These are phyloP conservation scores for Drosophila melanogaster DNA, from an alignment of 1,140 invertebrate species.

Conservation along the genomic window DNA sequence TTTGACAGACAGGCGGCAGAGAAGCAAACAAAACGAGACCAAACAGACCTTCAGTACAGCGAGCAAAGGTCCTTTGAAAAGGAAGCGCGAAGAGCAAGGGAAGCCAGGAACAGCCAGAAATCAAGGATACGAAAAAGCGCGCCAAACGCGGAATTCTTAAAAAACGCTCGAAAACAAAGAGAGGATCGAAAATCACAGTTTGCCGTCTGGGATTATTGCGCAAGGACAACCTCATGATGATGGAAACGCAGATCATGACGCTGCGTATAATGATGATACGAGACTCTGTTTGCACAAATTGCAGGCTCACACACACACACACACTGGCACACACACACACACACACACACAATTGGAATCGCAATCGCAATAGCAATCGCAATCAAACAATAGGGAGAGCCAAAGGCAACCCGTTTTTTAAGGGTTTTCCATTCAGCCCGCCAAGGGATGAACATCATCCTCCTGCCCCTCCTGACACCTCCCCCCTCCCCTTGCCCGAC, in stretches of 20 bases:
- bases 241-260: slow-evolving; percentile 36
- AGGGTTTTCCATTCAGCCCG: slow-evolving; percentile 54
- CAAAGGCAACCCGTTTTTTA: slow-evolving; percentile 57
- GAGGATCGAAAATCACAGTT: slow-evolving; percentile 31
- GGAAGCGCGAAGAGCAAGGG: slow-evolving; percentile 14
- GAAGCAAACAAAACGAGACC: slow-evolving; percentile 20
- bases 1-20: slow-evolving; percentile 18
- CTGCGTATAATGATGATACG: slow-evolving; percentile 37
- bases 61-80: slow-evolving; percentile 38
- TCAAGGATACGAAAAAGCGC: slow-evolving; percentile 50
- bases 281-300: slow-evolving; percentile 48
- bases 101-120: slow-evolving; percentile 33
- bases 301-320: slow-evolving; percentile 29
- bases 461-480: slow-evolving; percentile 8
- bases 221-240: slow-evolving; percentile 72
- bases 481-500: slow-evolving; percentile 20
- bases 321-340: slow-evolving; percentile 3
- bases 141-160: slow-evolving; percentile 55
- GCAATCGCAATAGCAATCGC: background rate
- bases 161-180: slow-evolving; percentile 20
- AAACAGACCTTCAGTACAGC: slow-evolving; percentile 3
- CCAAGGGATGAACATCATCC: slow-evolving; percentile 62
- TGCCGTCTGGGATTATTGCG: slow-evolving; percentile 64
- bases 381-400: slow-evolving; percentile 62
- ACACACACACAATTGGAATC: slow-evolving; percentile 18